Percentiles rank a stretch among this genome's conserved stretches.
Evolutionary conservation across 2,797 vertebrate species (phyloP).

Genomic region (Coluber constrictor): DNA sequence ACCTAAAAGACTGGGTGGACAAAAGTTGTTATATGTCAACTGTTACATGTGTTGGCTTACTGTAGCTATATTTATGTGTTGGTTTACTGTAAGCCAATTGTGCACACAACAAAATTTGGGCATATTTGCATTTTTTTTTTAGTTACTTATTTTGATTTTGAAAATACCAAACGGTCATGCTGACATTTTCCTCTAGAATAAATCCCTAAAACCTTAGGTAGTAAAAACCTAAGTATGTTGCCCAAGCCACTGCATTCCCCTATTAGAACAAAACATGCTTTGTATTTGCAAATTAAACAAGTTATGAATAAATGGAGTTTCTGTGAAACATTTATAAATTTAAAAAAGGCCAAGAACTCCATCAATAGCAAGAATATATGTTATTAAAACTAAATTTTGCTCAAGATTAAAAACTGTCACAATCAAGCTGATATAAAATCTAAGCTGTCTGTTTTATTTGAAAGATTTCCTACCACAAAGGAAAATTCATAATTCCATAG

Average conservation of each 20-base stretch:
- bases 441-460: background rate
- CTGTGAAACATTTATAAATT: background rate
- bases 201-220: too few relatives aligned
- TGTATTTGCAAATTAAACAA: background rate
- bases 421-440: background rate
- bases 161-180: background rate
- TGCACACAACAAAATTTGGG: background rate
- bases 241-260: background rate
- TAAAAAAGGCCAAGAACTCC: background rate
- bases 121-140: background rate
- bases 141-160: conserved; percentile 31
- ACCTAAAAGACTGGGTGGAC: background rate
- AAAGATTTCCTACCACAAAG: background rate
- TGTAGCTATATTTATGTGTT: background rate
- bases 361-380: background rate
- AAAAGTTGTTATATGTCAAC: background rate
- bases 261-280: background rate
- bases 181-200: background rate
- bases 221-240: background rate
- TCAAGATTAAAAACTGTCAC: background rate
- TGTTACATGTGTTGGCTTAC: background rate
- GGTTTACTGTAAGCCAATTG: conserved; percentile 15
- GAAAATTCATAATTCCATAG: background rate
- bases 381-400: background rate
- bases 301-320: background rate